Evolutionary conservation across 2,113 vertebrate species (phyloP).

Genomic region (Falcunculus frontatus): DNA sequence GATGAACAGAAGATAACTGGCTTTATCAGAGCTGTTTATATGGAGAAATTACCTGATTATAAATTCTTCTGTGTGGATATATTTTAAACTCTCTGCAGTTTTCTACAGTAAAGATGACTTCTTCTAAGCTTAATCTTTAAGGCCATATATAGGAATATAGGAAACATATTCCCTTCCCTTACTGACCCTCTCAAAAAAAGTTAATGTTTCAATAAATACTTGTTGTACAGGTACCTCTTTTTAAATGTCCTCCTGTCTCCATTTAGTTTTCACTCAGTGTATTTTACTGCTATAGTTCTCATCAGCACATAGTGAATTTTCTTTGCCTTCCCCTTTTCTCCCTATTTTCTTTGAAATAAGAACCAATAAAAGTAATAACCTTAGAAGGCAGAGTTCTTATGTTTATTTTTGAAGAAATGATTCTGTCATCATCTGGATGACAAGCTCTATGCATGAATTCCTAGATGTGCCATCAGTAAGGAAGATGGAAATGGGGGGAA

Average conservation of each 20-base stretch:
- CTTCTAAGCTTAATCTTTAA: background rate
- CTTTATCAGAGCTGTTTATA: background rate
- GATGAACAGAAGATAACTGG: background rate
- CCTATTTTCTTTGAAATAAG: background rate
- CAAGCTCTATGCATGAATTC: background rate
- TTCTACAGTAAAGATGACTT: rapidly evolving
- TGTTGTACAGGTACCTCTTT: background rate
- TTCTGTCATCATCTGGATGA: background rate
- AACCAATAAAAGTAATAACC: background rate
- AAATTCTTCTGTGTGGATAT: background rate
- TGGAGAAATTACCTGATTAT: background rate
- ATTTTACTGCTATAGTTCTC: background rate
- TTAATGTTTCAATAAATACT: background rate
- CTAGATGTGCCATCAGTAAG: background rate
- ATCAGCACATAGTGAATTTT: background rate
- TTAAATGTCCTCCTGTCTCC: background rate
- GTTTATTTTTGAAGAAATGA: background rate
- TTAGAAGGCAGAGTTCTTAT: background rate
- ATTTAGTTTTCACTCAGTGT: background rate
- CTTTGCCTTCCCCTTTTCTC: background rate
- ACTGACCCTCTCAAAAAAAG: background rate
- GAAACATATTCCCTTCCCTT: background rate
- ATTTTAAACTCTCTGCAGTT: background rate
- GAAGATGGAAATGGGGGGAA: background rate
- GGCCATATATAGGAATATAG: background rate